phyloP scores from a whole-genome alignment of 2,888 invertebrate species.

The Himalopsyche kuldschensis region DNA sequence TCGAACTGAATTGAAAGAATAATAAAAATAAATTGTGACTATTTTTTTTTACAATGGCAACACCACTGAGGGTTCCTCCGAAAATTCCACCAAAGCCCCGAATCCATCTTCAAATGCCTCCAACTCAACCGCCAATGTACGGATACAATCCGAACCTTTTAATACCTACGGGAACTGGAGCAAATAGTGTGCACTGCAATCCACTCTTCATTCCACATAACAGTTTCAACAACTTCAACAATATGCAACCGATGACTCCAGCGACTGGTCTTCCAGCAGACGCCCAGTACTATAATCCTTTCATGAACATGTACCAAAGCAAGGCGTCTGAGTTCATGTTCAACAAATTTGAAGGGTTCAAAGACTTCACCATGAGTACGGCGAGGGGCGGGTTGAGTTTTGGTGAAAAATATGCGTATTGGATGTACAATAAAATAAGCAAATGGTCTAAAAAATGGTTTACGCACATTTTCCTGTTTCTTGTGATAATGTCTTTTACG shows the following conservation, averaged over 20 bases:
- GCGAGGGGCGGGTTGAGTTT: slow-evolving; percentile 79
- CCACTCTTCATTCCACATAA: slow-evolving; percentile 23
- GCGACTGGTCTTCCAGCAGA: slow-evolving; percentile 50
- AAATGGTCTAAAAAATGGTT: slow-evolving; percentile 82
- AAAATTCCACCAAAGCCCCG: slow-evolving; percentile 50
- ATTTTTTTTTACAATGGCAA: slow-evolving; percentile 43
- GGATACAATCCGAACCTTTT: background rate
- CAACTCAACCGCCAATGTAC: slow-evolving; percentile 44
- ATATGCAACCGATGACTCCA: slow-evolving; percentile 48
- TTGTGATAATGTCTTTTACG: slow-evolving; percentile 78
- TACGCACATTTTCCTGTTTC: slow-evolving; percentile 81
- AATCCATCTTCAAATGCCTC: slow-evolving; percentile 58
- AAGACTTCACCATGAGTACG: slow-evolving; percentile 71
- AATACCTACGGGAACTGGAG: slow-evolving; percentile 21
- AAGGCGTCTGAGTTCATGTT: slow-evolving; percentile 79
- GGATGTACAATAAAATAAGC: slow-evolving; percentile 77
- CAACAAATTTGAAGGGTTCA: slow-evolving; percentile 76
- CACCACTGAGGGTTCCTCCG: slow-evolving; percentile 49
- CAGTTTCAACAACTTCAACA: slow-evolving; percentile 44
- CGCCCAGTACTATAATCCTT: slow-evolving; percentile 51
- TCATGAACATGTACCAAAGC: slow-evolving; percentile 60
- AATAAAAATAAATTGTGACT: background rate
- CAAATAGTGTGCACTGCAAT: slow-evolving; percentile 22
- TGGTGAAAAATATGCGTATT: slow-evolving; percentile 80
- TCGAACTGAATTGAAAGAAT: background rate